Conservation (phyloP, 1,140 invertebrate species). For the Ceratina calcarata region DNA sequence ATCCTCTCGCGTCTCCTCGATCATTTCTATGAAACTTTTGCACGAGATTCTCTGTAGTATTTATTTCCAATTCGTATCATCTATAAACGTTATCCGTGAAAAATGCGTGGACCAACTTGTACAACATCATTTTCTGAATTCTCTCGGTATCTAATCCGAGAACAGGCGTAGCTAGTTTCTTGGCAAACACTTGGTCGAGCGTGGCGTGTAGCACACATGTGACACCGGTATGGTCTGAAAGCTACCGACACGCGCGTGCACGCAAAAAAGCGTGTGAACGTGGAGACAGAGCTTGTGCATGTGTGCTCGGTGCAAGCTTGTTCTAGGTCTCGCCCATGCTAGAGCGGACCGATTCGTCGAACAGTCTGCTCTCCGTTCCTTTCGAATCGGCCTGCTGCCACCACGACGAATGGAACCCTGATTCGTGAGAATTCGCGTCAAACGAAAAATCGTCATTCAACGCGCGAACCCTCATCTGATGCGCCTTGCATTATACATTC, state of each 20-base stretch:
- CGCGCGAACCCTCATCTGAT: conserved; percentile 42
- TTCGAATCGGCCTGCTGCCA: conserved; percentile 48
- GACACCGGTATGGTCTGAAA: conserved; percentile 35
- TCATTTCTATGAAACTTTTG: too few relatives aligned
- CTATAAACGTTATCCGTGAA: too few relatives aligned
- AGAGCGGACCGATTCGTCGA: conserved; percentile 55
- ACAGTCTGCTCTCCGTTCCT: conserved; percentile 36
- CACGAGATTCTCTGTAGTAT: too few relatives aligned
- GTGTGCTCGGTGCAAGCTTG: conserved; percentile 17
- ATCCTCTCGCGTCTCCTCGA: too few relatives aligned
- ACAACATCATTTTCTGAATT: neutral
- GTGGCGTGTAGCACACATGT: neutral
- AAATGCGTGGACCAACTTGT: too few relatives aligned
- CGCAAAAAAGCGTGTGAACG: conserved; percentile 36
- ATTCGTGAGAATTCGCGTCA: conserved; percentile 59
- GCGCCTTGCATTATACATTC: conserved; percentile 65
- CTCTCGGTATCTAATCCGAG: neutral
- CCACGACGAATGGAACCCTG: conserved; percentile 57
- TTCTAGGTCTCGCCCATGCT: conserved; percentile 58
- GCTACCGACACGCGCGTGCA: conserved; percentile 12
- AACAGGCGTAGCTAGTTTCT: neutral
- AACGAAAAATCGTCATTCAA: conserved; percentile 66
- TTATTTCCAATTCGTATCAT: too few relatives aligned
- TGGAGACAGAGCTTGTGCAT: neutral
- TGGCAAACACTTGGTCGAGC: conserved; percentile 19